Percentiles rank a stretch among this genome's conserved stretches.
These are phyloP conservation scores for Caenorhabditis macrosperma DNA, from an alignment of 2,888 invertebrate species.

Conservation along the genomic window DNA sequence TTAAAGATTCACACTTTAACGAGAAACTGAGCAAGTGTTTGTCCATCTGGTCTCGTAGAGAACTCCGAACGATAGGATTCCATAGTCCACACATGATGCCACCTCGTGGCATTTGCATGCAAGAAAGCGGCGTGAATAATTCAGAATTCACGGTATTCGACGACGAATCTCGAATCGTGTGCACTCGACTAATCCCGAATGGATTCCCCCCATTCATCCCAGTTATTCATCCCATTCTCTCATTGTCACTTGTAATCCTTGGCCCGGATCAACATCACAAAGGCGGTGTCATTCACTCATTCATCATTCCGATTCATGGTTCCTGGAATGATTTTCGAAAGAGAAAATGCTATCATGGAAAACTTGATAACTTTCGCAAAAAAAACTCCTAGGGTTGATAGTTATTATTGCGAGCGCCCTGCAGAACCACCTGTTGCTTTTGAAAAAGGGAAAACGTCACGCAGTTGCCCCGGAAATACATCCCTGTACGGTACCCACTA, in stretches of 20 bases:
- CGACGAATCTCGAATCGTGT: conserved; percentile 34
- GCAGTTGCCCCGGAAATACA: too few species aligned
- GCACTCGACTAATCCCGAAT: conserved; percentile 18
- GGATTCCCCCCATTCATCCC: conserved; percentile 11
- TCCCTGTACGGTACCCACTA: too few species aligned
- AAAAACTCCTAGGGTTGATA: too few species aligned
- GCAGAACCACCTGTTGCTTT: too few species aligned
- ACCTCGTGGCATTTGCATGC: too few species aligned
- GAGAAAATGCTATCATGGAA: background rate
- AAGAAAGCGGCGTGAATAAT: conserved; percentile 7
- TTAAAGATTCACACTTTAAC: background rate
- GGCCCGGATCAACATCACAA: background rate
- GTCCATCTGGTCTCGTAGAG: too few species aligned
- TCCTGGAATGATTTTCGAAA: background rate
- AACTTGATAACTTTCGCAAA: too few species aligned
- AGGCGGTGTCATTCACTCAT: background rate
- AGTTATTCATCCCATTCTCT: background rate
- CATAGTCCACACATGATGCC: too few species aligned
- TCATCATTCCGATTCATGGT: background rate
- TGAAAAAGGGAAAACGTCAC: too few species aligned
- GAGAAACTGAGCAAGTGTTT: conserved; percentile 1
- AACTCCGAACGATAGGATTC: too few species aligned
- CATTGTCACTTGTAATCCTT: conserved; percentile 25
- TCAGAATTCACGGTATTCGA: conserved; percentile 3
- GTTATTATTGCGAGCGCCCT: too few species aligned